Percentiles rank a stretch among this genome's conserved stretches.
Evolutionary conservation across 2,888 invertebrate species (phyloP).

Genomic region (Sceliomorpha sp.): DNA sequence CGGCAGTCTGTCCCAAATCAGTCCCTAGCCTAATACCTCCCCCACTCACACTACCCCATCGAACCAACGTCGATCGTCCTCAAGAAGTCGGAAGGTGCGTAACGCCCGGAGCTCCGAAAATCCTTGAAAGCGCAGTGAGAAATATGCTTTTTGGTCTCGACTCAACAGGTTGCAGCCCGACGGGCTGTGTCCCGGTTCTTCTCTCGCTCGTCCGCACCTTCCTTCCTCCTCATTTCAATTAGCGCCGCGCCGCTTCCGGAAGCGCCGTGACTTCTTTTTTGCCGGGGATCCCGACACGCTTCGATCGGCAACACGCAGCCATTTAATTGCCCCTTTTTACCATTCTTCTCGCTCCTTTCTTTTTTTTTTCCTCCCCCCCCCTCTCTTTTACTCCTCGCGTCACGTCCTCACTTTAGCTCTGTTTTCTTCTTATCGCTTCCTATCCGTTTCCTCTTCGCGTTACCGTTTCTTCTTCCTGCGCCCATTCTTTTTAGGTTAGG

Average conservation of each 20-base stretch:
- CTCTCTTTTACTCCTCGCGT: neutral
- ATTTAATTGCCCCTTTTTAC: constrained; percentile 38
- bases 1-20: too few species aligned
- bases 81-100: neutral
- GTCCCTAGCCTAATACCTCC: too few species aligned
- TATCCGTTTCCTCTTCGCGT: constrained; percentile 1
- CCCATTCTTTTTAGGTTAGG: too few species aligned
- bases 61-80: too few species aligned
- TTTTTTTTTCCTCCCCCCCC: constrained; percentile 8
- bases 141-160: constrained; percentile 46
- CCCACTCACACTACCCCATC: too few species aligned
- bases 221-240: constrained; percentile 55
- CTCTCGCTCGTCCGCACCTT: constrained; percentile 25
- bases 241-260: constrained; percentile 46
- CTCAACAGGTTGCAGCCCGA: constrained; percentile 69
- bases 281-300: constrained; percentile 45
- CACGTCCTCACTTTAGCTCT: constrained; percentile 6
- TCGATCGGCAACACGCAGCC: constrained; percentile 45
- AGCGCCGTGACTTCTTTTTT: constrained; percentile 42
- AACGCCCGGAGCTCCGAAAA: constrained; percentile 15
- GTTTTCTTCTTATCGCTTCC: constrained; percentile 3
- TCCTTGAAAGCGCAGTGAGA: constrained; percentile 20
- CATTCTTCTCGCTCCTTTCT: too few species aligned
- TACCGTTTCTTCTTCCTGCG: constrained; percentile 2
- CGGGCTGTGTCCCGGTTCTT: constrained; percentile 52